A percentile compares a stretch with the other conserved stretches of the same genome.
Evolutionary conservation across 2,888 invertebrate species (phyloP).

Genomic region (Drosophila anomalata): DNA sequence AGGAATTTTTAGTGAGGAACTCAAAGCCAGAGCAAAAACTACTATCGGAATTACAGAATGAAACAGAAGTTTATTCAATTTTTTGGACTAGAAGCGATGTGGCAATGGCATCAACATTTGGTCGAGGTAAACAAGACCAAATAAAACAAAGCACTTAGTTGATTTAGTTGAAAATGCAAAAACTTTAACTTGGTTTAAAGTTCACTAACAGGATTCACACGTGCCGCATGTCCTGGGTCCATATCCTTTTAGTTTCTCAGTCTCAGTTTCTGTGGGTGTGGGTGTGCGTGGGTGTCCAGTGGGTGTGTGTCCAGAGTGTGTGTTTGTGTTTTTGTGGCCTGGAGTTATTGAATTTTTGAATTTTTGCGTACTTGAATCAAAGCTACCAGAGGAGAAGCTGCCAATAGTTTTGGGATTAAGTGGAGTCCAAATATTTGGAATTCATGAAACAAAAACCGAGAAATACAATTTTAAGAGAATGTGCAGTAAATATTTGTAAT

Average conservation of each 20-base stretch:
- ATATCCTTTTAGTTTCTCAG: no score
- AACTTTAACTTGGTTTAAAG: constrained; percentile 20
- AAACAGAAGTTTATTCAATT: neutral
- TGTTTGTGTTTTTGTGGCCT: neutral
- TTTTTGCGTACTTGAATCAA: neutral
- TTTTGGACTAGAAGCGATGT: neutral
- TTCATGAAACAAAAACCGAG: neutral
- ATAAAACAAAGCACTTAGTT: constrained; percentile 2
- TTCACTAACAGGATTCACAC: constrained; percentile 21
- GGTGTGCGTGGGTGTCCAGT: no score
- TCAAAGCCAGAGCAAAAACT: neutral
- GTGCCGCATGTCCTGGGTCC: neutral
- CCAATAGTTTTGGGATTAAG: neutral
- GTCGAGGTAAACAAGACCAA: neutral
- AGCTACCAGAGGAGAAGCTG: neutral
- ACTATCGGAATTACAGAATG: neutral
- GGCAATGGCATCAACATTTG: constrained; percentile 4
- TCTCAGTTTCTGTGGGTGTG: no score
- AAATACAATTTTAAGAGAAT: neutral
- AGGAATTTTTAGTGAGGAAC: neutral
- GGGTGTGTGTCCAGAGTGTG: no score
- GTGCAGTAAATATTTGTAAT: neutral
- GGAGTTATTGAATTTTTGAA: neutral
- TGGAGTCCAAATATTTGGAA: constrained; percentile 1
- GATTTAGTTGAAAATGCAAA: neutral